phyloP scores from a whole-genome alignment of 2,797 vertebrate species.

The Carapus acus region DNA sequence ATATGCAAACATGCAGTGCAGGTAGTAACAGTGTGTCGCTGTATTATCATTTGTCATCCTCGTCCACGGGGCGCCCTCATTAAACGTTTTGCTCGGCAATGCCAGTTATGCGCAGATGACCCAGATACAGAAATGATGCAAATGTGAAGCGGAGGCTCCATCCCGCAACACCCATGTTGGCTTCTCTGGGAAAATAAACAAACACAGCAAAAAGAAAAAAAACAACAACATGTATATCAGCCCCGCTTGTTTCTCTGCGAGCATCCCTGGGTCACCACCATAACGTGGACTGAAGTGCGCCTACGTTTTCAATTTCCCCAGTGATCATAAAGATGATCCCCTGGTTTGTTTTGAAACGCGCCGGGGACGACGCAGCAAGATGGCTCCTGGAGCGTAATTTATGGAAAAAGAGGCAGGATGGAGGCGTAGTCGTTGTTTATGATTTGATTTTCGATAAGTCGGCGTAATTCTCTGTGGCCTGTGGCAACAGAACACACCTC shows the following conservation, averaged over 20 bases:
- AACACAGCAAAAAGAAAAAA: constrained; percentile 4
- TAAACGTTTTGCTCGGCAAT: constrained; percentile 55
- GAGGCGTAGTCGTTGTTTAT: constrained; percentile 52
- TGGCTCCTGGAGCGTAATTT: constrained; percentile 36
- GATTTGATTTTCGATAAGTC: constrained; percentile 60
- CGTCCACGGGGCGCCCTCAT: constrained; percentile 43
- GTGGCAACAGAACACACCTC: constrained; percentile 48
- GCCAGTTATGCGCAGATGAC: constrained; percentile 41
- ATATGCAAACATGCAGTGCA: constrained; percentile 31
- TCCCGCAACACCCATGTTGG: no score
- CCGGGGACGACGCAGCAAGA: constrained; percentile 31
- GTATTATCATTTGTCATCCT: constrained; percentile 53
- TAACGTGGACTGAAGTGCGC: constrained; percentile 4
- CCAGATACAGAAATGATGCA: constrained; percentile 43
- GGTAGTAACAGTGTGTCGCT: constrained; percentile 34
- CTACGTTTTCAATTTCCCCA: constrained; percentile 29
- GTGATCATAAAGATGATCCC: constrained; percentile 14
- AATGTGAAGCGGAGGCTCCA: no score
- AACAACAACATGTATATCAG: no score
- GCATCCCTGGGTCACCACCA: constrained; percentile 23
- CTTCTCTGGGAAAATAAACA: no score
- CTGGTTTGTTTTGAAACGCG: constrained; percentile 34
- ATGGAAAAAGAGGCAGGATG: constrained; percentile 8
- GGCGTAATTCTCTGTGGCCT: constrained; percentile 39
- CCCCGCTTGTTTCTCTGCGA: constrained; percentile 19